Evolutionary conservation across 2,797 vertebrate species (phyloP).

Genomic region (Sciurus vulgaris): DNA sequence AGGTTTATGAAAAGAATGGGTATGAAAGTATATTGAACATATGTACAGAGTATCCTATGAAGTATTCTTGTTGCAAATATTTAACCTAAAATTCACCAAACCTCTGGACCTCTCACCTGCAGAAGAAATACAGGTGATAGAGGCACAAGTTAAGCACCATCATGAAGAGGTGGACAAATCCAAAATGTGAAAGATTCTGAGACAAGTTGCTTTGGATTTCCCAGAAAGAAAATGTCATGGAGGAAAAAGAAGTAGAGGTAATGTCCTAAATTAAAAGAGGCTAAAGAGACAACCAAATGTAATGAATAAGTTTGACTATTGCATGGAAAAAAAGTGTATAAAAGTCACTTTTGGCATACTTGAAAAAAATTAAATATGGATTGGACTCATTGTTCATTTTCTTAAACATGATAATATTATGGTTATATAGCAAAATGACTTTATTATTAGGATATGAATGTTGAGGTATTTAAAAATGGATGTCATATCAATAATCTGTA

Average conservation of each 20-base stretch:
- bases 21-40: background rate
- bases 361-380: conserved; percentile 25
- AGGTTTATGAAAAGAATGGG: background rate
- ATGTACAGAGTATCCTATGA: background rate
- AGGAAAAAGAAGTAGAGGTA: background rate
- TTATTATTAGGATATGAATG: background rate
- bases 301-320: background rate
- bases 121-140: background rate
- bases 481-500: background rate
- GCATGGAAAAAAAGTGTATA: background rate
- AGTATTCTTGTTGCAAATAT: background rate
- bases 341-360: background rate
- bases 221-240: background rate
- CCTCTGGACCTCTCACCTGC: background rate
- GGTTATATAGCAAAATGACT: background rate
- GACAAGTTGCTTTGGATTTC: background rate
- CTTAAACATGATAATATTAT: background rate
- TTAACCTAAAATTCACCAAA: background rate
- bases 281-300: background rate
- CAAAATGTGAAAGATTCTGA: background rate
- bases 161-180: background rate
- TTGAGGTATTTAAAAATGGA: conserved; percentile 37
- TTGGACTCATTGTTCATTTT: background rate
- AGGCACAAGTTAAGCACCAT: background rate
- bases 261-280: background rate